Conservation (phyloP, 2,113 vertebrate species). For the Microcebus griseorufus region DNA sequence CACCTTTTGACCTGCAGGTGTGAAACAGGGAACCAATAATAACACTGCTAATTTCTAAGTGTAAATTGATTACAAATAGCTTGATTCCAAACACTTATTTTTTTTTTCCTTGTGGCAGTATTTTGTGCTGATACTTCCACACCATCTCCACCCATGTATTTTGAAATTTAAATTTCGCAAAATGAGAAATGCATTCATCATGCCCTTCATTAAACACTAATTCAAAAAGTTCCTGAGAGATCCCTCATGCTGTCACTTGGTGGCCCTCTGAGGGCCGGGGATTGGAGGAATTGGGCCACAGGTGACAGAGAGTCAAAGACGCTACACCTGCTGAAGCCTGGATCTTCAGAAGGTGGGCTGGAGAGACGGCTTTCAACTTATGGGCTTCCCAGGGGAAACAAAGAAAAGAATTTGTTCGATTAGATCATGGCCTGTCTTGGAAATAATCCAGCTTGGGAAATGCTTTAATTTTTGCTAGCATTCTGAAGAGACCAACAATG, state of each 20-base stretch:
- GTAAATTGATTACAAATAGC: neutral
- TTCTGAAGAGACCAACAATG: conserved; percentile 28
- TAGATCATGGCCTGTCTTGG: conserved; percentile 81
- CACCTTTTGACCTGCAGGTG: neutral
- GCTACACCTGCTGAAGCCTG: conserved; percentile 45
- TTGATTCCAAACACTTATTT: neutral
- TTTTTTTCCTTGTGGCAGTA: neutral
- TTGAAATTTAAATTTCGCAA: conserved; percentile 57
- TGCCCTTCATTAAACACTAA: conserved; percentile 60
- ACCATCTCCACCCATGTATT: conserved; percentile 53
- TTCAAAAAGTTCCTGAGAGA: conserved; percentile 63
- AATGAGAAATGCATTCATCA: conserved; percentile 63
- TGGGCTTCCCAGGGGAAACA: conserved; percentile 68
- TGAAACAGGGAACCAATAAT: neutral
- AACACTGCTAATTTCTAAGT: neutral
- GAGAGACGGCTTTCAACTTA: conserved; percentile 67
- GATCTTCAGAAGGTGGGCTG: conserved; percentile 41
- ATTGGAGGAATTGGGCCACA: neutral
- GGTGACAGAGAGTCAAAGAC: conserved; percentile 25
- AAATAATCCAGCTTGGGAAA: conserved; percentile 71
- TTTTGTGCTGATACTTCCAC: neutral
- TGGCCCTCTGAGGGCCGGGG: neutral
- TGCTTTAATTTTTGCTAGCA: conserved; percentile 59
- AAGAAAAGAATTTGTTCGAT: conserved; percentile 79
- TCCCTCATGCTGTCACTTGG: neutral